Evolutionary conservation across 1,140 invertebrate genomes (phyloP).

Genomic region (Latrodectus geometricus): DNA sequence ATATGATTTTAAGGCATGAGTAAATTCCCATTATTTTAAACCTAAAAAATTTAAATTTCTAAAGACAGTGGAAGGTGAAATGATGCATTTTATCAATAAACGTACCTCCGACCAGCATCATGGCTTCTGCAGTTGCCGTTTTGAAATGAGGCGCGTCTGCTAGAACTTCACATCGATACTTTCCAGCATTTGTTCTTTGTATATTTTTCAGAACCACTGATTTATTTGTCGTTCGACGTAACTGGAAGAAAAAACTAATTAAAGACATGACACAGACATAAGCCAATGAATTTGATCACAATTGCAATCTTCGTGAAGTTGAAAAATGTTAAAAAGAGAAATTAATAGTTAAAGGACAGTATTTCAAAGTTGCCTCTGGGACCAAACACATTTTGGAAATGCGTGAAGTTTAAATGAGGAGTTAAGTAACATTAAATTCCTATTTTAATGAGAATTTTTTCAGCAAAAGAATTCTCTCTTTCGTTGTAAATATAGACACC

Average conservation of each 20-base stretch:
- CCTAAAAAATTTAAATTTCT: background rate
- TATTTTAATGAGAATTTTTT: no score
- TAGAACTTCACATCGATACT: constrained; percentile 83
- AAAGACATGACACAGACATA: background rate
- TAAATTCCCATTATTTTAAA: no score
- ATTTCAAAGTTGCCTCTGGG: no score
- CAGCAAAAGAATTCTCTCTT: no score
- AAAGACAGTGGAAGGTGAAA: background rate
- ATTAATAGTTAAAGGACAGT: no score
- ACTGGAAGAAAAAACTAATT: background rate
- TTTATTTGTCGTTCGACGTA: constrained; percentile 23
- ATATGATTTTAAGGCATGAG: background rate
- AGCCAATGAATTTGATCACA: background rate
- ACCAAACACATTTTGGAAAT: no score
- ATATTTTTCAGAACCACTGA: constrained; percentile 23
- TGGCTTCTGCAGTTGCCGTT: constrained; percentile 71
- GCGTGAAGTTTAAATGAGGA: no score
- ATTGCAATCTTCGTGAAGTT: background rate
- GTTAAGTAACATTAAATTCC: no score
- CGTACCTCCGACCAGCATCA: constrained; percentile 42
- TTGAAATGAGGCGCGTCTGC: constrained; percentile 86
- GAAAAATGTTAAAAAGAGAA: no score
- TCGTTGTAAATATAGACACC: no score
- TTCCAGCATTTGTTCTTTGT: constrained; percentile 66
- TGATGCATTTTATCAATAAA: background rate